These are phyloP conservation scores for Hoplostethus atlanticus DNA, from an alignment of 2,797 vertebrate species.

Conservation along the genomic window DNA sequence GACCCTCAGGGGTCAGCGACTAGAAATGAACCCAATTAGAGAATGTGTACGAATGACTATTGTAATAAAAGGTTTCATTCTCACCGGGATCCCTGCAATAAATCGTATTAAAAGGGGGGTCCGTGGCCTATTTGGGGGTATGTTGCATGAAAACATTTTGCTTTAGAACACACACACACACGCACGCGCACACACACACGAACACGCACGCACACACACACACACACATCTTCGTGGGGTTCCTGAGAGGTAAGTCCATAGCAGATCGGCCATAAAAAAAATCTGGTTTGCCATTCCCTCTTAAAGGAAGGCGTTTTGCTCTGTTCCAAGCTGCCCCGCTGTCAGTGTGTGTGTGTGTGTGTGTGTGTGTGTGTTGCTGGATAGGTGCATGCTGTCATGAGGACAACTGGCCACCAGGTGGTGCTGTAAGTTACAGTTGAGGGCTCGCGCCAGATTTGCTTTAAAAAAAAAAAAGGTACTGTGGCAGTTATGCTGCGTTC, in stretches of 20 bases:
- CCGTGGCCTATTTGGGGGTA: too few species aligned
- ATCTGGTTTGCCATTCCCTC: slow-evolving; percentile 13
- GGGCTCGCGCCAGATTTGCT: background rate
- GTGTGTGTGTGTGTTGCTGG: background rate
- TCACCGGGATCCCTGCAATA: too few species aligned
- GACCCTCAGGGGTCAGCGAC: background rate
- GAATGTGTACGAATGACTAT: too few species aligned
- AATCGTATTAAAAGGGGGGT: too few species aligned
- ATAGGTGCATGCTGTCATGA: slow-evolving; percentile 11
- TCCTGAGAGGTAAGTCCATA: slow-evolving; percentile 71
- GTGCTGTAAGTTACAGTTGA: background rate
- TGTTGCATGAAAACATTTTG: too few species aligned
- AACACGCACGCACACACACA: slow-evolving; percentile 24
- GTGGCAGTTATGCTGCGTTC: background rate
- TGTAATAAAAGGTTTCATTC: too few species aligned
- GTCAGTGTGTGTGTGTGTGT: background rate
- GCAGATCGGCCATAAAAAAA: slow-evolving; percentile 17
- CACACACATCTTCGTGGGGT: slow-evolving; percentile 36
- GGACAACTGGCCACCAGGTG: slow-evolving; percentile 7
- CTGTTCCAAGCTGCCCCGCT: background rate
- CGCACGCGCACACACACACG: background rate
- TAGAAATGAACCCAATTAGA: too few species aligned
- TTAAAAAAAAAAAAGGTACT: too few species aligned
- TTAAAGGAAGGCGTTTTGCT: slow-evolving; percentile 27
- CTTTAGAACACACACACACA: too few species aligned